Evolutionary conservation across 2,888 invertebrate genomes (phyloP), one percentile per base, ranked within the genome.

Genomic region (Agrotis ipsilon): DNA sequence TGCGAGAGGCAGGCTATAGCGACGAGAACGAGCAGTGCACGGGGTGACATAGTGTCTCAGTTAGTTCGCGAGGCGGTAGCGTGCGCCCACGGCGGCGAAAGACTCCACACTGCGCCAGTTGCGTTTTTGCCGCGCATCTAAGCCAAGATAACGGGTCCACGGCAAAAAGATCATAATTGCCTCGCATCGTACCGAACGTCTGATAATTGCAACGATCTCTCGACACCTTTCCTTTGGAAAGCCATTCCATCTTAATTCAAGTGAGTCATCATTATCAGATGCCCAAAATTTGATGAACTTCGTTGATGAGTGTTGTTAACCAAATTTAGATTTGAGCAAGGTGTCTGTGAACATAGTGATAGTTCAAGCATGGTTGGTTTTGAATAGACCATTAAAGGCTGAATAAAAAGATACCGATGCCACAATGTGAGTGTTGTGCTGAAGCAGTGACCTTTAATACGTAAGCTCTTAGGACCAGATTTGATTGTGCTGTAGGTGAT

Each of bases 211-310:
- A 91, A 86, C 91, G 89, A 90, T 90, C 92, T 93, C 93, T 92
- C 92, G 91, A 89, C 94, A 95, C 95, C 95, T 96, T 96, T 96
- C 96, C 91, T 92, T 95, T 94, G 94, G 96, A 96, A 96, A 96
- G 96, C 93, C 91, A 92, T 92, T 87, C 90, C 84, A 90, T 92
- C 92, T 94, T 93, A 91, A 94, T 94, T 94, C 87, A 85, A 88
- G 89, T 93, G 94, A 94, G 89, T 92, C 92, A 92, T 92, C 89
- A 88, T 75, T 84, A 86, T 77, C 59, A 61, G 64, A 27, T 52
- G 82, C 82, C 92, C 92, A 91, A 86, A 84, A 82, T 84, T 76
- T 61, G 62, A 68, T 86, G 93, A 86, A 69, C 91, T 84, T 71
- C 75, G 62, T 66, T 72, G 67, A 63, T 62, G 72, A 71, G 64